phyloP scores from a whole-genome alignment of 1,140 invertebrate species.

The Plectrocnemia conspersa region DNA sequence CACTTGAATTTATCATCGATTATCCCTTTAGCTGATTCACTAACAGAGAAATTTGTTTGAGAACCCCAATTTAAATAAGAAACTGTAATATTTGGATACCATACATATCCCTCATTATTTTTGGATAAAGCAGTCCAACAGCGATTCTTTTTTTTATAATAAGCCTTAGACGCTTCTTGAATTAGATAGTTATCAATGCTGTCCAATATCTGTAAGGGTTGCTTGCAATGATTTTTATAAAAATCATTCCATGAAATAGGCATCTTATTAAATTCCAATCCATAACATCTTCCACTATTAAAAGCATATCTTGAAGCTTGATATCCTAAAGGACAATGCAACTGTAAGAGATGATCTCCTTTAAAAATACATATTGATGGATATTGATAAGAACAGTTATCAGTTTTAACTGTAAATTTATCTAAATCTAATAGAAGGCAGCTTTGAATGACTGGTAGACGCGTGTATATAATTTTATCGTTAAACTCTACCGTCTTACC shows the following conservation, averaged over 20 bases:
- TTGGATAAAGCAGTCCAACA: conserved; percentile 25
- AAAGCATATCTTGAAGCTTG: conserved; percentile 33
- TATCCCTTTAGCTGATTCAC: conserved; percentile 13
- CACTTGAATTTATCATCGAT: conserved; percentile 26
- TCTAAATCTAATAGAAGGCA: conserved; percentile 31
- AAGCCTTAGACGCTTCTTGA: conserved; percentile 7
- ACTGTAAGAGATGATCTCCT: conserved; percentile 28
- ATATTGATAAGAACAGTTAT: conserved; percentile 30
- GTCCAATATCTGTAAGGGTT: conserved; percentile 20
- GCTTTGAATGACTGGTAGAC: conserved; percentile 20
- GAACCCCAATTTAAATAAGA: conserved; percentile 31
- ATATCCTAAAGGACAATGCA: conserved; percentile 38
- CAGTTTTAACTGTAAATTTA: conserved; percentile 22
- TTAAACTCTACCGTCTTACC: conserved; percentile 31
- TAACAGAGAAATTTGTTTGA: conserved; percentile 13
- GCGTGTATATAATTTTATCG: conserved; percentile 10
- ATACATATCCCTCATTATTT: conserved; percentile 11
- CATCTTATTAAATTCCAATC: conserved; percentile 19
- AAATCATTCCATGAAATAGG: conserved; percentile 24
- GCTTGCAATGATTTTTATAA: conserved; percentile 12
- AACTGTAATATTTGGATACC: conserved; percentile 22
- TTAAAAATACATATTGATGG: conserved; percentile 38
- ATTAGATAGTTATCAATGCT: conserved; percentile 25
- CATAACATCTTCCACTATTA: conserved; percentile 27
- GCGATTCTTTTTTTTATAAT: conserved; percentile 20